A percentile compares a stretch with the other conserved stretches of the same genome.
These are phyloP conservation scores for Kryptolebias marmoratus DNA, from an alignment of 2,113 vertebrate genomes.

Conservation along the genomic window DNA sequence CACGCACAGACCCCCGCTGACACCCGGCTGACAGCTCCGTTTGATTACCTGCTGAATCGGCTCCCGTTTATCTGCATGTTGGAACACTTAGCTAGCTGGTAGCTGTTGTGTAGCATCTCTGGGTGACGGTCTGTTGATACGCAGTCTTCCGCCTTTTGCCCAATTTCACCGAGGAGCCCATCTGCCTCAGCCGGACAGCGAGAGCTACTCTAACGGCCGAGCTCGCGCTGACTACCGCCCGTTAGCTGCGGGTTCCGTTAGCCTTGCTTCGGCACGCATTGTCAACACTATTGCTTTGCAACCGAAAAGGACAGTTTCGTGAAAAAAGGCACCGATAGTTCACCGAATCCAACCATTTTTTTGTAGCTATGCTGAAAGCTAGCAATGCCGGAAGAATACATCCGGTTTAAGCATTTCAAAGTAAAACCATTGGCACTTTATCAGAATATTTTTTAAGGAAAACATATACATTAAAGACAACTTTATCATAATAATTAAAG, in stretches of 20 bases:
- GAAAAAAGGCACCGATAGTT: slow-evolving; percentile 47
- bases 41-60: slow-evolving; percentile 29
- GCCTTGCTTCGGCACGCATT: slow-evolving; percentile 12
- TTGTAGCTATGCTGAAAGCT: slow-evolving; percentile 3
- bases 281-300: not conserved
- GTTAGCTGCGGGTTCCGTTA: not conserved
- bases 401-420: slow-evolving; percentile 41
- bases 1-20: not conserved
- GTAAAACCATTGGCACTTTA: slow-evolving; percentile 20
- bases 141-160: slow-evolving; percentile 73
- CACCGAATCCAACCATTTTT: slow-evolving; percentile 53
- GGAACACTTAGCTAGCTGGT: slow-evolving; percentile 27
- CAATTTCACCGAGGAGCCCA: slow-evolving; percentile 54
- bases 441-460: not conserved
- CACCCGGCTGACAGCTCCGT: not conserved
- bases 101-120: slow-evolving; percentile 40
- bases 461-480: not conserved
- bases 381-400: not conserved
- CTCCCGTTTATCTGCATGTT: slow-evolving; percentile 32
- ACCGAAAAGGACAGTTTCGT: not conserved
- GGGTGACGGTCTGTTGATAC: slow-evolving; percentile 25
- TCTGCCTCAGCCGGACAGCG: slow-evolving; percentile 44
- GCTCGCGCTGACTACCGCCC: slow-evolving; percentile 3
- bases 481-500: no score
- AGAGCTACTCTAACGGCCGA: slow-evolving; percentile 16